Conservation (phyloP, 2,113 vertebrate genomes). For the Machaerirhynchus nigripectus region DNA sequence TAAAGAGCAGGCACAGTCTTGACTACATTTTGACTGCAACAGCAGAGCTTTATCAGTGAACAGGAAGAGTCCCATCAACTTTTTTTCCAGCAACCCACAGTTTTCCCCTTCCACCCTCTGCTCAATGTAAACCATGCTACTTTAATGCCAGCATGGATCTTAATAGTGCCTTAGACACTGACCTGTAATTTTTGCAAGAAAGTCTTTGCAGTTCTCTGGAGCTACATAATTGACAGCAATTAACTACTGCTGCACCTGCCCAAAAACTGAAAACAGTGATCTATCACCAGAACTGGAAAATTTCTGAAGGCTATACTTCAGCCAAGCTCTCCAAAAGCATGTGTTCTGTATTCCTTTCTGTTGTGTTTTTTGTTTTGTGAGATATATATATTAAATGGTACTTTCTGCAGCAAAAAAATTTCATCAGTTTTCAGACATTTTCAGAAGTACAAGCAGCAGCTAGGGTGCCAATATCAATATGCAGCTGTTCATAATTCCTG, state of each 20-base stretch:
- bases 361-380: neutral
- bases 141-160: neutral
- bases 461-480: neutral
- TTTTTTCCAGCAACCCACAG: neutral
- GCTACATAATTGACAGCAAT: slow-evolving; percentile 2
- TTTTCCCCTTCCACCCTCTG: neutral
- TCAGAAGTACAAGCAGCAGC: neutral
- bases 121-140: neutral
- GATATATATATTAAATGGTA: neutral
- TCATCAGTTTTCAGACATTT: neutral
- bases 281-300: neutral
- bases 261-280: neutral
- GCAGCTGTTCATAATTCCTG: neutral
- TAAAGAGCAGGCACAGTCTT: neutral
- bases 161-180: neutral
- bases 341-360: neutral
- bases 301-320: neutral
- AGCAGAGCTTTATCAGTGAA: neutral
- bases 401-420: neutral
- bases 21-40: neutral
- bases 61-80: neutral
- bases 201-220: neutral
- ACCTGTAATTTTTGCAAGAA: neutral
- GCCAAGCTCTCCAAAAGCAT: neutral
- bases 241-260: slow-evolving; percentile 15